Conservation (phyloP, 2,888 invertebrate species). For the Athrips mouffetella region DNA sequence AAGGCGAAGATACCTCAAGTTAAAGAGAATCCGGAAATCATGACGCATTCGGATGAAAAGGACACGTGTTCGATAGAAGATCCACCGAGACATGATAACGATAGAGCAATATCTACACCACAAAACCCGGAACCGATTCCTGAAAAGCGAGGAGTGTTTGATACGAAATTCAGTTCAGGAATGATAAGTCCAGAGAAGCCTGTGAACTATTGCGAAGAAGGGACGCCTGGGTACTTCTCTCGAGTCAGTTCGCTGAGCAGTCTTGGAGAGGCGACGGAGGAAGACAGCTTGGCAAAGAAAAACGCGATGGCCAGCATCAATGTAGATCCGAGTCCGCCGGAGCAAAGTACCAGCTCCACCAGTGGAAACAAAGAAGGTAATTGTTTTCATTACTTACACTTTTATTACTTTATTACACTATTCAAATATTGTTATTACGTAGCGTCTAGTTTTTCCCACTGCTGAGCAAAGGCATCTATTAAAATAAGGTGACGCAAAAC, state of each 20-base stretch:
- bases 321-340: conserved; percentile 52
- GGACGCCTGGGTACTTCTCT: conserved; percentile 89
- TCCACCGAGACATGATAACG: conserved; percentile 65
- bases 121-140: conserved; percentile 44
- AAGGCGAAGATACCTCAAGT: conserved; percentile 51
- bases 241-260: conserved; percentile 81
- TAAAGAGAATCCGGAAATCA: conserved; percentile 65
- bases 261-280: conserved; percentile 73
- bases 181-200: conserved; percentile 88
- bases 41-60: conserved; percentile 73
- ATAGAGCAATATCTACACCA: conserved; percentile 55
- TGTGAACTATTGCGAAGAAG: conserved; percentile 91
- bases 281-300: conserved; percentile 62
- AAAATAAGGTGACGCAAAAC: too few species aligned
- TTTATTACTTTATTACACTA: too few species aligned
- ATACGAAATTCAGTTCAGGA: conserved; percentile 81
- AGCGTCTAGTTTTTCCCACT: too few species aligned
- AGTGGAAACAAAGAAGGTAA: conserved; percentile 71
- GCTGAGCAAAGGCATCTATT: too few species aligned
- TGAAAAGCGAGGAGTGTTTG: conserved; percentile 58
- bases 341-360: conserved; percentile 48
- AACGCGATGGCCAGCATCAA: conserved; percentile 68
- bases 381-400: neutral
- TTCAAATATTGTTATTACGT: too few species aligned
- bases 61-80: conserved; percentile 73